Conservation (phyloP, 2,797 vertebrate genomes). For the Cossypha dichroa region DNA sequence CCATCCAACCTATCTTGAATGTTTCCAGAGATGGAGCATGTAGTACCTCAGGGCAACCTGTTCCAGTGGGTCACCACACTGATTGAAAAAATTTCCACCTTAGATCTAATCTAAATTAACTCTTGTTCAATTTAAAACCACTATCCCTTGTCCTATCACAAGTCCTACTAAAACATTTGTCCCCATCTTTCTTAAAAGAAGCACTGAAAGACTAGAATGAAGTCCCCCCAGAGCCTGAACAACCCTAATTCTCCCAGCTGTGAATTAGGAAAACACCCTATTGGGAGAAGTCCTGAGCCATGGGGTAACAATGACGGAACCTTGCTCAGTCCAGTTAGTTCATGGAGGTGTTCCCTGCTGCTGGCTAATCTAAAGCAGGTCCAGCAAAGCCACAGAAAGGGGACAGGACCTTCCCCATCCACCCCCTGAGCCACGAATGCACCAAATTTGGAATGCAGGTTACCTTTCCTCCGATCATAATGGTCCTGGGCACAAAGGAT, state of each 20-base stretch:
- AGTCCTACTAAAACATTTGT: neutral
- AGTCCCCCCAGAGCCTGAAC: neutral
- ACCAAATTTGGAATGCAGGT: accelerated
- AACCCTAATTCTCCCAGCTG: neutral
- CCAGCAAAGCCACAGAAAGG: neutral
- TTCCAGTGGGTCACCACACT: neutral
- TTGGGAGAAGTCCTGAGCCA: neutral
- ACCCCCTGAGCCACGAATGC: accelerated
- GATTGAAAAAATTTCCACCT: neutral
- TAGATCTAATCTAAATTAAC: neutral
- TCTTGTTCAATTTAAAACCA: neutral
- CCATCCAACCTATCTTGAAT: neutral
- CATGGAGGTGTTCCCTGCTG: neutral
- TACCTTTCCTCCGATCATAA: constrained; percentile 91
- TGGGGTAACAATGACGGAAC: neutral
- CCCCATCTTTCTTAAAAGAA: neutral
- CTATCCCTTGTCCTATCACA: neutral
- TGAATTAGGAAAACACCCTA: neutral
- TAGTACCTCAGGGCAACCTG: neutral
- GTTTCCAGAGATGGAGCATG: neutral
- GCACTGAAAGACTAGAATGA: neutral
- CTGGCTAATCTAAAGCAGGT: neutral
- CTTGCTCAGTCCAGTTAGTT: neutral
- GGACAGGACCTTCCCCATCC: neutral
- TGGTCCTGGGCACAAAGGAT: constrained; percentile 84